Evolutionary conservation across 2,888 invertebrate species (phyloP), one percentile per base, ranked within the genome.

Genomic region (Apotomis capreana): DNA sequence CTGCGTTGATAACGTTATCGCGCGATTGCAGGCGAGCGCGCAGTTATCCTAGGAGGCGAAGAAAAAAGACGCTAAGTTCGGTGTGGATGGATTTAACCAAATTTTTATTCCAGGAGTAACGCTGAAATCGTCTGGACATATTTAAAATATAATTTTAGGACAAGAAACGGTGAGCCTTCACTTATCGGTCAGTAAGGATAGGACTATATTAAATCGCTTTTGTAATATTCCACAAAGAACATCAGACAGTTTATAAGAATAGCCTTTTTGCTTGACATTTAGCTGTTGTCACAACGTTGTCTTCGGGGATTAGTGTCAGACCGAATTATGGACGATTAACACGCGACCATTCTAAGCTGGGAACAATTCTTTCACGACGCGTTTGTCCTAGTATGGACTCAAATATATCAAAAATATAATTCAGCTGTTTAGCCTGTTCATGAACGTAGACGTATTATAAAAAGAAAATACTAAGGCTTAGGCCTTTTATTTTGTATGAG

Each of bases 1-100:
- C 64, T 26, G 12, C 15, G n/a, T 12, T n/a, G 76, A 76, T 74
- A 74, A 76, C 70, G 55, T 64, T 74, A 73, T 74, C 75, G 40
- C 49, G 13, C 60, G 70, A 74, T 70, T 52, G 64, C 26, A 44
- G 9, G 37, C 49, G 49, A 6, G 8, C 1, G 5, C 37, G 58
- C n/a, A 44, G 26, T 55, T 46, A 37, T 13, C 10, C 49, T 49
- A 49, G 49, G 49, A 9, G 49, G 10, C 9, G 40, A 44, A 15
- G 1, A 10, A 26, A 55, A 15, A 9, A 54, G 9, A 15, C 54
- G 13, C 26, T 8, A 57, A 57, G 9, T 26, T 44, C 6, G 3
- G 44, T 6, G 8, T 44, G 5, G 26, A 0, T 26, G 2, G 26
- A 26, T 26, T 26, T 1, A 26, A 26, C 1, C 2, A 2, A 26